phyloP scores from a whole-genome alignment of 2,113 vertebrate genomes.

The Thamnaconus septentrionalis region DNA sequence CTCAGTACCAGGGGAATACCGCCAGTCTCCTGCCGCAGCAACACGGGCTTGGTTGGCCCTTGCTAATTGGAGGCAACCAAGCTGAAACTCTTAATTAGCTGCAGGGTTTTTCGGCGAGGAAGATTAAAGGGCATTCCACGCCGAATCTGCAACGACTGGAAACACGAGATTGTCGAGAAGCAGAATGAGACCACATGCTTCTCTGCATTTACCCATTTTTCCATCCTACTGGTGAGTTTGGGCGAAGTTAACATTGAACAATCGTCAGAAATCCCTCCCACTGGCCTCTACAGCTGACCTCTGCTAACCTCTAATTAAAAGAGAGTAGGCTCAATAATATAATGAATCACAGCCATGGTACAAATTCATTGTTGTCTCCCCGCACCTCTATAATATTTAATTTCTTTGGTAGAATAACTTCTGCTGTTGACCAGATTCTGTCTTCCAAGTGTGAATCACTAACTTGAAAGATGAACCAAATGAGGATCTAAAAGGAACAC shows the following conservation, averaged over 20 bases:
- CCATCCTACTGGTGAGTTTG: constrained; percentile 56
- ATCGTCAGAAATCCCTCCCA: constrained; percentile 54
- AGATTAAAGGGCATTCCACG: too few relatives aligned
- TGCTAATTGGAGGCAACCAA: constrained; percentile 82
- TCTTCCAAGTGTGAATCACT: background rate
- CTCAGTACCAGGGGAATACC: constrained; percentile 62
- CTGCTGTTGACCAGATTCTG: background rate
- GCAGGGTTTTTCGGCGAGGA: constrained; percentile 17
- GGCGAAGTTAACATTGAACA: constrained; percentile 82
- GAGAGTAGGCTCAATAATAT: background rate
- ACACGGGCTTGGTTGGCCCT: constrained; percentile 69
- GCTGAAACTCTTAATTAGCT: constrained; percentile 85
- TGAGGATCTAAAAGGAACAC: too few relatives aligned
- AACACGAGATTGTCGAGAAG: too few relatives aligned
- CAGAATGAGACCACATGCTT: too few relatives aligned
- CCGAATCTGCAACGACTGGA: too few relatives aligned
- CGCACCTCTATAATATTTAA: constrained; percentile 20
- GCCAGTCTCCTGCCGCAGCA: constrained; percentile 61
- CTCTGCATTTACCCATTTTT: too few relatives aligned
- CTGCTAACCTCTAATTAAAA: too few relatives aligned
- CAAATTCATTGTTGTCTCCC: constrained; percentile 22
- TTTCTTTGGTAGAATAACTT: constrained; percentile 11
- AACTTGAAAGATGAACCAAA: background rate
- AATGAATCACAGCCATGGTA: constrained; percentile 23
- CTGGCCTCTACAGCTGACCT: too few relatives aligned